Conservation (phyloP, 2,888 invertebrate species). For the Aleiodes leptofemur region DNA sequence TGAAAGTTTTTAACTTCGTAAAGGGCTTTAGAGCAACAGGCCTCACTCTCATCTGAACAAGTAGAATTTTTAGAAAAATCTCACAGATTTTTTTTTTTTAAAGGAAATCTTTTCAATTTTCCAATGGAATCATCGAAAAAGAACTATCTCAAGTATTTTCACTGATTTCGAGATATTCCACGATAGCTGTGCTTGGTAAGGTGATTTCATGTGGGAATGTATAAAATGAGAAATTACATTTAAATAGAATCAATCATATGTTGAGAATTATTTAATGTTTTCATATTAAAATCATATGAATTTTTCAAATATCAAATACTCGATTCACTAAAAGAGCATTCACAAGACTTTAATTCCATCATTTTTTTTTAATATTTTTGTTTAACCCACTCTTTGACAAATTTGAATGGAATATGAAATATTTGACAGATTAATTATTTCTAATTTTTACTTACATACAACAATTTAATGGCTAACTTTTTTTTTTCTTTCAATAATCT, state of each 20-base stretch:
- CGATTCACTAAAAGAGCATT: conserved; percentile 3
- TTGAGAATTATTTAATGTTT: conserved; percentile 15
- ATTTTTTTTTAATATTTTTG: not conserved
- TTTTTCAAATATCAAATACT: conserved; percentile 8
- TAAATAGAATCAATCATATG: conserved; percentile 21
- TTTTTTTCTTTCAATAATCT: not conserved
- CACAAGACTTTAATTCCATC: not conserved
- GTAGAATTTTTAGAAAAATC: too few species aligned
- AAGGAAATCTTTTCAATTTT: too few species aligned
- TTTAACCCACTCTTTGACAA: not conserved
- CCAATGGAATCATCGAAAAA: too few species aligned
- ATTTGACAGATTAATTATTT: not conserved
- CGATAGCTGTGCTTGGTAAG: too few species aligned
- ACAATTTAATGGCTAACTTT: conserved; percentile 4
- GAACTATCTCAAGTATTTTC: too few species aligned
- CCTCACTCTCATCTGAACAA: too few species aligned
- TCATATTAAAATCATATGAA: conserved; percentile 4
- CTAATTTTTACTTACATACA: conserved; percentile 13
- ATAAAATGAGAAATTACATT: conserved; percentile 16
- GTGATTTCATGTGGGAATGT: conserved; percentile 17
- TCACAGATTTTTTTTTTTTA: too few species aligned
- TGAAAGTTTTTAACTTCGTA: not conserved
- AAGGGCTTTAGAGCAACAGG: too few species aligned
- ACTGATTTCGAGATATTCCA: too few species aligned
- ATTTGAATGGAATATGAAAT: not conserved